Evolutionary conservation across 2,888 invertebrate species (phyloP).

Genomic region (Plagodis pulveraria): DNA sequence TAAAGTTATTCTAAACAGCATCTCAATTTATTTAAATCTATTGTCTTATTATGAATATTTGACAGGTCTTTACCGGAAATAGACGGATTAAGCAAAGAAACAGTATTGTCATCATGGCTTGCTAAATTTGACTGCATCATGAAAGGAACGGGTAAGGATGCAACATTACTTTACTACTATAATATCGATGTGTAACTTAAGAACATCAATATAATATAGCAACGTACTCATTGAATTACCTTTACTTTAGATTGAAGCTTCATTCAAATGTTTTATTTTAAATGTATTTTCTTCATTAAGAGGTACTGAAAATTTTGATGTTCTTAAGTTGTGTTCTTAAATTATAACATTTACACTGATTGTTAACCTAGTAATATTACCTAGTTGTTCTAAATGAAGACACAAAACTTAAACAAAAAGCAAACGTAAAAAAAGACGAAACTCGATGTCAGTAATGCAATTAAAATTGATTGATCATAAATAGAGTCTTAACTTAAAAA

Average conservation of each 20-base stretch:
- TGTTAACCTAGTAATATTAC: conserved; percentile 5
- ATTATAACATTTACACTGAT: conserved; percentile 28
- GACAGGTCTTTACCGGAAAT: conserved; percentile 98
- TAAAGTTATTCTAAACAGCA: neutral
- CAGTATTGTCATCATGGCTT: conserved; percentile 99
- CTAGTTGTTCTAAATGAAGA: too few relatives aligned
- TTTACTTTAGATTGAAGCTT: neutral
- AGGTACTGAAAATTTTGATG: neutral
- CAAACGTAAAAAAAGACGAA: too few relatives aligned
- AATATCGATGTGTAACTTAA: conserved; percentile 6
- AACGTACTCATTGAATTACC: neutral
- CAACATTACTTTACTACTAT: neutral
- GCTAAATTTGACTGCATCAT: conserved; percentile 99
- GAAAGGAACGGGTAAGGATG: conserved; percentile 89
- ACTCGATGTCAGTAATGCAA: too few relatives aligned
- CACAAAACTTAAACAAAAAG: too few relatives aligned
- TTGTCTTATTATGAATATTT: conserved; percentile 25
- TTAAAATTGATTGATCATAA: too few relatives aligned
- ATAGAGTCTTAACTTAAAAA: too few relatives aligned
- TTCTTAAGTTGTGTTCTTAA: conserved; percentile 16
- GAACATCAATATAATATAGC: too few relatives aligned
- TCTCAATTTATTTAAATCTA: conserved; percentile 1
- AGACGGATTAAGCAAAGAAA: conserved; percentile 99
- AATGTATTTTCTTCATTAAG: neutral
- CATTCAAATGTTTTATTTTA: neutral